Evolutionary conservation across 2,888 invertebrate genomes (phyloP).

Genomic region (Alsophila aescularia): DNA sequence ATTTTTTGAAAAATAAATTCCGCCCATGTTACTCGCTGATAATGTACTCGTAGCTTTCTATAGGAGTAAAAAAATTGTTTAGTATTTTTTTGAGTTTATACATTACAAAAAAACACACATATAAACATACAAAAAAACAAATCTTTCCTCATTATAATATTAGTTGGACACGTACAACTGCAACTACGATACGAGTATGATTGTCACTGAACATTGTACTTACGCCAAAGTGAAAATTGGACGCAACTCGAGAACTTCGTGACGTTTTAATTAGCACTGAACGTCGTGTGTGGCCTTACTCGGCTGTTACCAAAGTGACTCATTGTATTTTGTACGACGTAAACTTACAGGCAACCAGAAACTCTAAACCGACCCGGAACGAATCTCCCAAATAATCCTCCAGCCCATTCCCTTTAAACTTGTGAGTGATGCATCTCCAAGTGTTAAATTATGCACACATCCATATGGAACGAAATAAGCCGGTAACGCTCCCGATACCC

Average conservation of each 20-base stretch:
- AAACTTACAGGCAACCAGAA: slow-evolving; percentile 22
- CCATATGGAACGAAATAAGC: slow-evolving; percentile 66
- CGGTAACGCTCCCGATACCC: slow-evolving; percentile 56
- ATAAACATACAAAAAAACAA: too few species aligned
- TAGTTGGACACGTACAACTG: too few species aligned
- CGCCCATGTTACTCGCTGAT: too few species aligned
- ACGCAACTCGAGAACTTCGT: slow-evolving; percentile 39
- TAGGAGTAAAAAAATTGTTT: too few species aligned
- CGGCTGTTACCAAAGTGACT: slow-evolving; percentile 31
- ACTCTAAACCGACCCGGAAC: slow-evolving; percentile 20
- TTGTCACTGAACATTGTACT: too few species aligned
- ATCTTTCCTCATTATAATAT: too few species aligned
- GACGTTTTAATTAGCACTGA: slow-evolving; percentile 58
- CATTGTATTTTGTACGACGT: slow-evolving; percentile 33
- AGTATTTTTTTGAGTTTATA: too few species aligned
- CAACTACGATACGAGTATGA: too few species aligned
- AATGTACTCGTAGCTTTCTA: too few species aligned
- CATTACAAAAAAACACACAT: too few species aligned
- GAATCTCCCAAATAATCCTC: slow-evolving; percentile 42
- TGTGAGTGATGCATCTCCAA: slow-evolving; percentile 44
- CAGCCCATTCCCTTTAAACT: slow-evolving; percentile 47
- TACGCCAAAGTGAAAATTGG: slow-evolving; percentile 60
- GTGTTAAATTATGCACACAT: slow-evolving; percentile 70
- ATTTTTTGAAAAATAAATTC: too few species aligned
- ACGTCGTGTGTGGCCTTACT: slow-evolving; percentile 56